Evolutionary conservation across 2,888 invertebrate species (phyloP).

Genomic region (Acronicta alni): DNA sequence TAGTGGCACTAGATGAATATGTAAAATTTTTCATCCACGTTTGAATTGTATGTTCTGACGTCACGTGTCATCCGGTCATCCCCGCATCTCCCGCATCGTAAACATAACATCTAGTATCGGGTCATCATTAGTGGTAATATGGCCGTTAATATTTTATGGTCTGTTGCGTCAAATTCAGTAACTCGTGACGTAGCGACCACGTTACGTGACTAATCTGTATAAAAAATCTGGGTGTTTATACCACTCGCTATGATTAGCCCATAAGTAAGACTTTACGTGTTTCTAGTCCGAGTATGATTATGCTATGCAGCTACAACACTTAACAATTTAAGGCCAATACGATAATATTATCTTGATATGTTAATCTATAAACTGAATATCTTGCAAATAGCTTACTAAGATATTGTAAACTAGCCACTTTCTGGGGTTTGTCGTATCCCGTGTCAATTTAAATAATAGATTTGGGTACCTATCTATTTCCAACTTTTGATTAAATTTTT

Average conservation of each 20-base stretch:
- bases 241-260: constrained; percentile 49
- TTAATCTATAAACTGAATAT: background rate
- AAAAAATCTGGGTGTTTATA: constrained; percentile 51
- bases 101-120: constrained; percentile 6
- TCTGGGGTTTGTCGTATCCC: no score
- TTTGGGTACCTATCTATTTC: no score
- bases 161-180: constrained; percentile 40
- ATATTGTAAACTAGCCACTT: no score
- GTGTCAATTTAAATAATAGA: no score
- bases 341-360: no score
- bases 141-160: constrained; percentile 22
- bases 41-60: constrained; percentile 1
- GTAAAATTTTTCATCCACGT: background rate
- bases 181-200: constrained; percentile 44
- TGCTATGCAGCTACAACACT: constrained; percentile 4
- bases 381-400: background rate
- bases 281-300: constrained; percentile 24
- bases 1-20: background rate
- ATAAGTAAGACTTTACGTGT: constrained; percentile 40
- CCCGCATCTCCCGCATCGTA: background rate
- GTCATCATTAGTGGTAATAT: constrained; percentile 18
- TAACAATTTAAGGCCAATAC: no score
- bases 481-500: no score
- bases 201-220: constrained; percentile 56
- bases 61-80: background rate